Percentiles rank a stretch among this genome's conserved stretches.
These are phyloP conservation scores for Calycopis cecrops DNA, from an alignment of 1,140 invertebrate genomes.

Conservation along the genomic window DNA sequence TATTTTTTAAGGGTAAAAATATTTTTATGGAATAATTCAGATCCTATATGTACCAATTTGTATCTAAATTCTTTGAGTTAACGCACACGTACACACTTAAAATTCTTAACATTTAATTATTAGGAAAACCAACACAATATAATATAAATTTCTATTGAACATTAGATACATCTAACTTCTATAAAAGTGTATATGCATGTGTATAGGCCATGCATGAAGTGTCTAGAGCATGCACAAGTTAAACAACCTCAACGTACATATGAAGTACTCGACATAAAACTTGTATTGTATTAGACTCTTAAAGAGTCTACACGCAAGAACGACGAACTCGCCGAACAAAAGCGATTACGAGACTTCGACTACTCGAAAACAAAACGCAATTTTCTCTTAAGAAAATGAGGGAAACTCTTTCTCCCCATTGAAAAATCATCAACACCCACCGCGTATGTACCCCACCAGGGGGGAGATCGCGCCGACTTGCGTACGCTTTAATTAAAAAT, in stretches of 20 bases:
- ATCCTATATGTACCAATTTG: too few species aligned
- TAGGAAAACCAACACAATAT: too few species aligned
- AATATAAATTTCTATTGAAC: too few species aligned
- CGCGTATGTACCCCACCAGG: constrained; percentile 58
- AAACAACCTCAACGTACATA: too few species aligned
- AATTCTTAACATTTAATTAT: too few species aligned
- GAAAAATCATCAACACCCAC: constrained; percentile 74
- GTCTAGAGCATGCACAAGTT: neutral
- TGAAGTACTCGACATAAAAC: constrained; percentile 47
- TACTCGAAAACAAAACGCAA: constrained; percentile 75
- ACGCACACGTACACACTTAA: too few species aligned
- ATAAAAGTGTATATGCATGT: too few species aligned
- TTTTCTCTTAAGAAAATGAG: constrained; percentile 76
- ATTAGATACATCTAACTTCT: too few species aligned
- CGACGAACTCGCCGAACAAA: constrained; percentile 66
- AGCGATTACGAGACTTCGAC: constrained; percentile 74
- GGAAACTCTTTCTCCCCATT: constrained; percentile 74
- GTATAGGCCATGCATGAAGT: too few species aligned
- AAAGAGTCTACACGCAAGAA: constrained; percentile 54
- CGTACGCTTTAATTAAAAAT: constrained; percentile 75
- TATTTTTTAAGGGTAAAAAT: too few species aligned
- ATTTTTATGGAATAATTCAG: too few species aligned
- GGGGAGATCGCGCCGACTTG: constrained; percentile 67
- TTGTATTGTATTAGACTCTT: constrained; percentile 53
- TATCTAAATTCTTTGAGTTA: too few species aligned